Percentiles rank a stretch among this genome's conserved stretches.
Conservation (phyloP, 2,888 invertebrate genomes). For the Synanthedon andrenaeformis region DNA sequence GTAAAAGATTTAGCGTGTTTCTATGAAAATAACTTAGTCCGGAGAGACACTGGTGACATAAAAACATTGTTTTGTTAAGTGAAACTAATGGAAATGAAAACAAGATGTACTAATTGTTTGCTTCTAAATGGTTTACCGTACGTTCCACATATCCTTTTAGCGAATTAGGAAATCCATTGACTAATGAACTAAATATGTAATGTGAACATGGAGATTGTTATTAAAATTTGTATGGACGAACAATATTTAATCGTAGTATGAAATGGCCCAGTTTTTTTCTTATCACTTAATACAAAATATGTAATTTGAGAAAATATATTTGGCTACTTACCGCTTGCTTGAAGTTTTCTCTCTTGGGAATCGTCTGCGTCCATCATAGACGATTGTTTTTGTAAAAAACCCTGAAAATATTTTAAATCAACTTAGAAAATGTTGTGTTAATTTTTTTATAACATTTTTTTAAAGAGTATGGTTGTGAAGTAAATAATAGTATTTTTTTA, state of each 20-base stretch:
- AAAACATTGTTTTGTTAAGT: constrained; percentile 6
- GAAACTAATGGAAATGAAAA: constrained; percentile 4
- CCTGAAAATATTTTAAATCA: constrained; percentile 25
- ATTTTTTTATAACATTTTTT: too few relatives aligned
- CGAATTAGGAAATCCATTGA: background rate
- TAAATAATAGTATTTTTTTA: too few relatives aligned
- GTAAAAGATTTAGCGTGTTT: too few relatives aligned
- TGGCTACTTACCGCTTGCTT: constrained; percentile 52
- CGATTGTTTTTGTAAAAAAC: constrained; percentile 62
- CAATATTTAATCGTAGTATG: too few relatives aligned
- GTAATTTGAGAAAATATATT: too few relatives aligned
- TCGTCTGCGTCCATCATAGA: constrained; percentile 52
- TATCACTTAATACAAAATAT: too few relatives aligned
- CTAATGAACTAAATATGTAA: too few relatives aligned
- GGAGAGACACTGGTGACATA: constrained; percentile 1
- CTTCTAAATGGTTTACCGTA: background rate
- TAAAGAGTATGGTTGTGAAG: too few relatives aligned
- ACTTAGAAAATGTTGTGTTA: background rate
- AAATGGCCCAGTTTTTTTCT: too few relatives aligned
- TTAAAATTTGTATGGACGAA: too few relatives aligned
- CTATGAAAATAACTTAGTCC: too few relatives aligned
- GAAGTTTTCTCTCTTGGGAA: constrained; percentile 60
- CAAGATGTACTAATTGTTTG: background rate
- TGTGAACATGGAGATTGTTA: too few relatives aligned
- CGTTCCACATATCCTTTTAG: background rate